Evolutionary conservation across 2,797 vertebrate species (phyloP), one percentile per base, ranked within the genome.

Genomic region (Bradypodion pumilum): DNA sequence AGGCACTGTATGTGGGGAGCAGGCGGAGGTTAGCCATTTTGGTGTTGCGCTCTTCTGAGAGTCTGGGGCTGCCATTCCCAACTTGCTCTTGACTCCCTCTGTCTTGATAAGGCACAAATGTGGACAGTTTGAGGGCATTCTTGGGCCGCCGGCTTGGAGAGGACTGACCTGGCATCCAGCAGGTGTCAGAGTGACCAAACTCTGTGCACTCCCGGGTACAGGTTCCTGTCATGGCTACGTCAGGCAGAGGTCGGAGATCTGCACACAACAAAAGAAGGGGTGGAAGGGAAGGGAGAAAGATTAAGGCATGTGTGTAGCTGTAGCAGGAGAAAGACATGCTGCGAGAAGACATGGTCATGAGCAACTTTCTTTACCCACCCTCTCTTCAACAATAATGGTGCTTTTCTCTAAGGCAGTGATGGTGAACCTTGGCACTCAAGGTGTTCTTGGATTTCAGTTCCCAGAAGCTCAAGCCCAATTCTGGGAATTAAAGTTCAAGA

Each of bases 91-190:
- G 97, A 89, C 97, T 97, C 89, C 98, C 98, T 96, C 97, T 97
- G 95, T 99, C 98, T 97, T 98, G 98, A 97, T 99, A 99, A 99
- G 98, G 98, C 98, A 99, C 98, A 91, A 99, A 99, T 96, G 98
- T 99, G 96, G 98, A 98, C 93, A 99, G 98, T 96, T 97, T 98
- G 94, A 98, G 97, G 93, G 97, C 95, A 49, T 95, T 97, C 96
- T 98, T 98, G 95, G 97, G 95, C 95, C 98, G 98, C 96, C 96
- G 97, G 94, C 95, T 97, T 86, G 98, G 98, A 90, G 98, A 99
- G 12, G 98, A 97, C 94, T 99, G 97, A 80, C 98, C 98, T 0
- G 98, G 98, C 98, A 99, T 99, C 98, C 98, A 99, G 96, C 98
- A 99, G 77, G 98, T 97, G 93, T 99, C 98, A 0, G 98, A 99